Conservation (phyloP, 2,797 vertebrate genomes). For the Scolopax rusticola region DNA sequence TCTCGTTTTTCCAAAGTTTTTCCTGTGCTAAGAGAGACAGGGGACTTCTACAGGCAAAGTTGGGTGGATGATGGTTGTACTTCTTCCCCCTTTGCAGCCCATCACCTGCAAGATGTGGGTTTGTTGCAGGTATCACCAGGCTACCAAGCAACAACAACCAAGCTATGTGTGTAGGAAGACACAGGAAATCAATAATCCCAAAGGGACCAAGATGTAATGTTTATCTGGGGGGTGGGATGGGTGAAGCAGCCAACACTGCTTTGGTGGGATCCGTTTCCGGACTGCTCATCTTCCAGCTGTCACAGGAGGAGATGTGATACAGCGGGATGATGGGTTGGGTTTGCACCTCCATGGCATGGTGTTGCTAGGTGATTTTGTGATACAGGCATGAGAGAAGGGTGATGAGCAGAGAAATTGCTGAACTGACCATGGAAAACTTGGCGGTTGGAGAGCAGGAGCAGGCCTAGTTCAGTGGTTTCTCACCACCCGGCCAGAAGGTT, state of each 20-base stretch:
- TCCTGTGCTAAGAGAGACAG: accelerated
- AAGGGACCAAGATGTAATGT: accelerated
- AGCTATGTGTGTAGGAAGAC: neutral
- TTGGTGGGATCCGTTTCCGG: conserved; percentile 45
- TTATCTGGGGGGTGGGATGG: conserved; percentile 19
- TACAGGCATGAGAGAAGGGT: conserved; percentile 35
- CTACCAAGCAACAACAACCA: neutral
- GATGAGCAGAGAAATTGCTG: conserved; percentile 48
- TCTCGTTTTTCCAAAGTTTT: neutral
- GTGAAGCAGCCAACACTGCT: conserved; percentile 44
- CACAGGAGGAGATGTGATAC: conserved; percentile 56
- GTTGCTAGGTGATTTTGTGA: conserved; percentile 73
- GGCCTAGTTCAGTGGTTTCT: neutral
- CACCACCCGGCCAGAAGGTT: accelerated
- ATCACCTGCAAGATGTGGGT: accelerated
- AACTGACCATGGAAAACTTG: accelerated
- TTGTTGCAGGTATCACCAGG: neutral
- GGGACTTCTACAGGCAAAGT: accelerated
- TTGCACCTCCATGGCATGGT: conserved; percentile 9
- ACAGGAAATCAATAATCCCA: accelerated
- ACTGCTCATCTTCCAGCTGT: conserved; percentile 74
- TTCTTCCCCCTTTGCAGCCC: neutral
- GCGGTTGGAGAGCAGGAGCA: neutral
- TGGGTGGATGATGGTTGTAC: accelerated
- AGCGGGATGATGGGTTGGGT: neutral